phyloP scores from a whole-genome alignment of 2,797 vertebrate genomes.

The Pangasius djambal region DNA sequence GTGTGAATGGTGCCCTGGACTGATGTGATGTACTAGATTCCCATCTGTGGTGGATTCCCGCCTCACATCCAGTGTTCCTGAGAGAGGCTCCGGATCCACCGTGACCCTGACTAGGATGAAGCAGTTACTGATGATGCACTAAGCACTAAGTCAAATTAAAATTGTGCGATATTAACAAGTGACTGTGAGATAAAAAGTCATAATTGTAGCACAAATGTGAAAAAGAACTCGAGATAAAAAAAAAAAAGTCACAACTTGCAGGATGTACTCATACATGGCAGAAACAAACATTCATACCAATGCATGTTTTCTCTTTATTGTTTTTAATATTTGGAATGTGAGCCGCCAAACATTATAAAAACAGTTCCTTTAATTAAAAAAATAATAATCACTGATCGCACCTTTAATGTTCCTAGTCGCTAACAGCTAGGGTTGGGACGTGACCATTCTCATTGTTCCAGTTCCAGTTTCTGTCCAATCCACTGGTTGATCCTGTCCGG shows the following conservation, averaged over 20 bases:
- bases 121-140: neutral
- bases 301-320: neutral
- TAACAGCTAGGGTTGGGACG: neutral
- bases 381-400: neutral
- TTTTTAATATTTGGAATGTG: neutral
- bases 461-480: neutral
- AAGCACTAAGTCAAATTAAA: neutral
- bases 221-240: neutral
- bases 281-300: neutral
- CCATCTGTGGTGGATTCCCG: neutral
- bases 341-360: neutral
- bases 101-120: neutral
- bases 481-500: constrained; percentile 71
- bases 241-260: neutral
- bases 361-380: neutral
- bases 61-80: neutral
- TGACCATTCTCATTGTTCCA: neutral
- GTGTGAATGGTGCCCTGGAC: neutral
- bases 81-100: neutral
- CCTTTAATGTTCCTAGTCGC: neutral
- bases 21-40: neutral
- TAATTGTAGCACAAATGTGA: neutral
- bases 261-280: neutral
- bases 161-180: neutral
- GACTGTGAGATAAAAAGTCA: neutral